Evolutionary conservation across 2,113 vertebrate species (phyloP).

Genomic region (Laticauda laticaudata): DNA sequence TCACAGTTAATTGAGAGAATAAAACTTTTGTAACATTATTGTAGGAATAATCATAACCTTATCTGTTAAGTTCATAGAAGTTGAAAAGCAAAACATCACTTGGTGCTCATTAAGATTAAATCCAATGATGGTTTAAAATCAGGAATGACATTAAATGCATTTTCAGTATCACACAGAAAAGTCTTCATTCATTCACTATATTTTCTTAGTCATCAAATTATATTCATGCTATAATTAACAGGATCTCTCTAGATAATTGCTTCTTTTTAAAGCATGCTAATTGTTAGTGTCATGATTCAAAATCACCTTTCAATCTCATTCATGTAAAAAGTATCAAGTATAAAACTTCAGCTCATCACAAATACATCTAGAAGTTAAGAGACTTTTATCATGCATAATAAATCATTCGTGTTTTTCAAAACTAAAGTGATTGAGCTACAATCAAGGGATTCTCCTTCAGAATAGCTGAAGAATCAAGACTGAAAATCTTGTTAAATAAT

Average conservation of each 20-base stretch:
- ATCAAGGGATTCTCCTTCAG: fast-evolving
- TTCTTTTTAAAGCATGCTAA: conserved; percentile 29
- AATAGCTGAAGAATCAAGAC: fast-evolving
- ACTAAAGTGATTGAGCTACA: background rate
- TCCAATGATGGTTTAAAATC: background rate
- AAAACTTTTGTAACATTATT: background rate
- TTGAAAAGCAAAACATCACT: background rate
- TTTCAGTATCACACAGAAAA: background rate
- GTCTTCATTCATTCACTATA: background rate
- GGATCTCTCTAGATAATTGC: conserved; percentile 41
- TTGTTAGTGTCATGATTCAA: conserved; percentile 21
- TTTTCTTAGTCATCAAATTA: conserved; percentile 14
- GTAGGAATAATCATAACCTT: background rate
- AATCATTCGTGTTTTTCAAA: conserved; percentile 1
- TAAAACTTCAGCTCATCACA: conserved; percentile 22
- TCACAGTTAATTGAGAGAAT: background rate
- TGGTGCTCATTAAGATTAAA: background rate
- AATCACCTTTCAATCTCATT: conserved; percentile 15
- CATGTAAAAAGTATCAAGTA: background rate
- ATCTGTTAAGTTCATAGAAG: fast-evolving
- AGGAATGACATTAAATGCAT: conserved; percentile 1
- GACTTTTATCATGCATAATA: background rate
- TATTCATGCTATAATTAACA: conserved; percentile 40
- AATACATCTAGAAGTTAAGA: background rate
- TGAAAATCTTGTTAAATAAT: fast-evolving